Conservation (phyloP, 2,797 vertebrate genomes). For the Myotis planiceps region DNA sequence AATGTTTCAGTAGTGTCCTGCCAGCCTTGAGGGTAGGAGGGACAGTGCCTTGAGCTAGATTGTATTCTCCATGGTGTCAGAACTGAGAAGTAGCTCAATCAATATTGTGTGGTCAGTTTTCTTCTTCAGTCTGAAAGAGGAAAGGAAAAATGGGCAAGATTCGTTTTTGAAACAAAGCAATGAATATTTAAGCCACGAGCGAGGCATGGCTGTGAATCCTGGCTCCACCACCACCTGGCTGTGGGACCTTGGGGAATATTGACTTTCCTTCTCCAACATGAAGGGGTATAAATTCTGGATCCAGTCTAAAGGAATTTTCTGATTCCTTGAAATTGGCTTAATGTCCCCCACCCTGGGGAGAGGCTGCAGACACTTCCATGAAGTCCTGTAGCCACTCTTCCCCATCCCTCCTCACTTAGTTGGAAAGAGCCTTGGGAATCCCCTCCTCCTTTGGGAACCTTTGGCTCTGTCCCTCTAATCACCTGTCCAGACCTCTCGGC, state of each 20-base stretch:
- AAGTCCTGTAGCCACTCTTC: not conserved
- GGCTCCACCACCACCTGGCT: not conserved
- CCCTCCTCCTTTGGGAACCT: not conserved
- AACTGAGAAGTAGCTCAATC: not conserved
- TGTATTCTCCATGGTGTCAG: not conserved
- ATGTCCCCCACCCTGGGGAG: too few relatives aligned
- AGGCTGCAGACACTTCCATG: not conserved
- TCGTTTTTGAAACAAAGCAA: not conserved
- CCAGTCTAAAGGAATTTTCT: not conserved
- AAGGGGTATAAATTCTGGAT: not conserved
- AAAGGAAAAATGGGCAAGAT: not conserved
- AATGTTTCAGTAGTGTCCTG: not conserved
- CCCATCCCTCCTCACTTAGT: too few relatives aligned
- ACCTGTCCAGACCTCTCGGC: not conserved
- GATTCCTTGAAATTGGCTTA: not conserved
- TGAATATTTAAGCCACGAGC: not conserved
- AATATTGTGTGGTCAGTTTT: not conserved
- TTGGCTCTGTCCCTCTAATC: not conserved
- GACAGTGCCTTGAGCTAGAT: not conserved
- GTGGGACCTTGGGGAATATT: not conserved
- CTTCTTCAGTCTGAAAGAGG: not conserved
- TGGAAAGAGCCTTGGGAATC: not conserved
- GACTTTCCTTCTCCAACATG: not conserved
- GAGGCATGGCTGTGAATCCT: not conserved
- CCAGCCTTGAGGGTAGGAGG: accelerated